Percentiles rank a stretch among this genome's conserved stretches.
Evolutionary conservation across 2,797 vertebrate genomes (phyloP).

Genomic region (Cirrhinus mrigala): DNA sequence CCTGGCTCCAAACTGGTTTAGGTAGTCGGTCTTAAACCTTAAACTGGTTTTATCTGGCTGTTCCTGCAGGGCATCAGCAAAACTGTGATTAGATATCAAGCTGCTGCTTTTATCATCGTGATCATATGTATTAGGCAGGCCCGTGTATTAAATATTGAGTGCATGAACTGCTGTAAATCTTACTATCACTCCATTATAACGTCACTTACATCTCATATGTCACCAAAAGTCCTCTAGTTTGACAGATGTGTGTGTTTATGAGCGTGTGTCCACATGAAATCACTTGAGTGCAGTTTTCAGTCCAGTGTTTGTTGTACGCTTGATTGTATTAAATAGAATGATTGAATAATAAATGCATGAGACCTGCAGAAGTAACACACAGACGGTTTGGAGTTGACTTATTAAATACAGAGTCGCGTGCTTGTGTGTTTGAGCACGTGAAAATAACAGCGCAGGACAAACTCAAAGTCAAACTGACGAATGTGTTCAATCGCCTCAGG

Average conservation of each 20-base stretch:
- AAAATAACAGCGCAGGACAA: not conserved
- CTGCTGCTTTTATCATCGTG: not conserved
- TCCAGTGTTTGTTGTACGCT: not conserved
- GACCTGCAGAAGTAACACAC: not conserved
- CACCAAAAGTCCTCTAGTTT: not conserved
- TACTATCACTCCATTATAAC: conserved; percentile 1
- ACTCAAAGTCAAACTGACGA: not conserved
- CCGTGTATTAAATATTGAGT: not conserved
- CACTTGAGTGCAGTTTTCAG: not conserved
- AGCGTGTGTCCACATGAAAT: not conserved
- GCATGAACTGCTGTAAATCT: not conserved
- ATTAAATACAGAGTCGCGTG: not conserved
- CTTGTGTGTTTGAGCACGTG: not conserved
- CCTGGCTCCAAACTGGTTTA: not conserved
- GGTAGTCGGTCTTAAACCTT: not conserved
- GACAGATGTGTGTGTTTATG: not conserved
- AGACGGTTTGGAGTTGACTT: not conserved
- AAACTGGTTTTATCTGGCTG: not conserved
- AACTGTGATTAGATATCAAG: conserved; percentile 19
- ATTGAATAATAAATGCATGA: not conserved
- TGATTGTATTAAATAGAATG: not conserved
- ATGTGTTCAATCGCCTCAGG: not conserved
- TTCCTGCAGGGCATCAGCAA: conserved; percentile 11
- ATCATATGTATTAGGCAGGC: conserved; percentile 12
- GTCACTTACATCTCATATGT: not conserved